Conservation (phyloP, 2,797 vertebrate genomes). For the Gouania willdenowi region DNA sequence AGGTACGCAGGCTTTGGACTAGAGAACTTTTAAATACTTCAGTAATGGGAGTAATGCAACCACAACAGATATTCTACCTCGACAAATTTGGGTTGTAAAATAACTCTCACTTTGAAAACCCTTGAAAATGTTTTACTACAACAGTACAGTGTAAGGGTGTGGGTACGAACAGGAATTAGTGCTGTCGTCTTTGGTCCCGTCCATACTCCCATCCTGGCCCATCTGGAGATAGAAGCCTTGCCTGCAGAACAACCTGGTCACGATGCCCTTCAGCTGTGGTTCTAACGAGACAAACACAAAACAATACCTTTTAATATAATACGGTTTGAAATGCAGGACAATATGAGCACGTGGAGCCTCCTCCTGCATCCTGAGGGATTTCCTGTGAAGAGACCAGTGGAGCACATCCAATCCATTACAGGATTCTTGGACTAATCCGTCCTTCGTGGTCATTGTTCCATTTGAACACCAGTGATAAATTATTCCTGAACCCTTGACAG, state of each 20-base stretch:
- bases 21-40: too few species aligned
- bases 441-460: slow-evolving; percentile 52
- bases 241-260: slow-evolving; percentile 99
- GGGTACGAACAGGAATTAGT: slow-evolving; percentile 86
- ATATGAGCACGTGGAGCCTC: slow-evolving; percentile 32
- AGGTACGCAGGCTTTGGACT: too few species aligned
- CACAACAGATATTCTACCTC: too few species aligned
- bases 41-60: too few species aligned
- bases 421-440: slow-evolving; percentile 60
- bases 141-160: background rate
- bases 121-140: too few species aligned
- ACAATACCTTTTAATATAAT: background rate
- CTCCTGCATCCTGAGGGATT: slow-evolving; percentile 51
- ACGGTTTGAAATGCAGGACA: slow-evolving; percentile 23
- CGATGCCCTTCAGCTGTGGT: slow-evolving; percentile 99
- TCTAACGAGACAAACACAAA: slow-evolving; percentile 64
- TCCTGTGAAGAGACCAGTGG: slow-evolving; percentile 48
- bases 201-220: slow-evolving; percentile 97
- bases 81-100: too few species aligned
- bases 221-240: slow-evolving; percentile 99
- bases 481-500: slow-evolving; percentile 37
- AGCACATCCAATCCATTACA: slow-evolving; percentile 62
- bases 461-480: slow-evolving; percentile 54
- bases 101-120: too few species aligned
- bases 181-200: slow-evolving; percentile 99